phyloP scores from a whole-genome alignment of 2,113 vertebrate species.

The Genyomyrus donnyi region DNA sequence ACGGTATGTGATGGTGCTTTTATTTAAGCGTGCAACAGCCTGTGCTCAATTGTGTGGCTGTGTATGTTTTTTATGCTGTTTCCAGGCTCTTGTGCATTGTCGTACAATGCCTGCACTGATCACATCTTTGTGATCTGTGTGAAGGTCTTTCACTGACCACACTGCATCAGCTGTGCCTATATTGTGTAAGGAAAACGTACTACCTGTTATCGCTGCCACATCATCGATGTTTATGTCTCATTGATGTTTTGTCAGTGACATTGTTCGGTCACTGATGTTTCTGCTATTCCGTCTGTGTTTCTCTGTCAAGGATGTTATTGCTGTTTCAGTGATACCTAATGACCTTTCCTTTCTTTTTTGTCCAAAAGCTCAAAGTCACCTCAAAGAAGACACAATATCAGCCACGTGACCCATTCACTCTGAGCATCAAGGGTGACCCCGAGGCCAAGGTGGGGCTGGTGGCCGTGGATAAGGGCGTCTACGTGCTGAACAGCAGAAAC shows the following conservation, averaged over 20 bases:
- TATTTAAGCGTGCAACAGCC: no score
- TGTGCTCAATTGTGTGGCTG: no score
- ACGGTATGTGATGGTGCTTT: no score
- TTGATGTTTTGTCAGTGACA: not conserved
- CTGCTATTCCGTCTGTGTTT: not conserved
- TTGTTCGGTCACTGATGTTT: not conserved
- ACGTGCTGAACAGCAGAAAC: conserved; percentile 60
- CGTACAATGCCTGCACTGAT: no score
- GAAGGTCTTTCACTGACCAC: no score
- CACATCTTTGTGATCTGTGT: no score
- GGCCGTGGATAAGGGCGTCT: conserved; percentile 66
- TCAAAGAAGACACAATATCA: not conserved
- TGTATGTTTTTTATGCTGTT: no score
- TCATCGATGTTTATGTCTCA: no score
- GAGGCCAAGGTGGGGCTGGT: conserved; percentile 58
- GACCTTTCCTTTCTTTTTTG: not conserved
- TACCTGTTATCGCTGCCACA: no score
- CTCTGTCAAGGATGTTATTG: not conserved
- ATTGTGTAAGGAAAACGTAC: no score
- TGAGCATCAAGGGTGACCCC: conserved; percentile 57
- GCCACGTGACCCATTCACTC: conserved; percentile 38
- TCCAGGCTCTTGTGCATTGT: no score
- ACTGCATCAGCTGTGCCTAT: no score
- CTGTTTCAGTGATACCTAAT: not conserved
- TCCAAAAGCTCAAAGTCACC: conserved; percentile 49